These are phyloP conservation scores for Stictonetta naevosa DNA, from an alignment of 2,113 vertebrate genomes.

Conservation along the genomic window DNA sequence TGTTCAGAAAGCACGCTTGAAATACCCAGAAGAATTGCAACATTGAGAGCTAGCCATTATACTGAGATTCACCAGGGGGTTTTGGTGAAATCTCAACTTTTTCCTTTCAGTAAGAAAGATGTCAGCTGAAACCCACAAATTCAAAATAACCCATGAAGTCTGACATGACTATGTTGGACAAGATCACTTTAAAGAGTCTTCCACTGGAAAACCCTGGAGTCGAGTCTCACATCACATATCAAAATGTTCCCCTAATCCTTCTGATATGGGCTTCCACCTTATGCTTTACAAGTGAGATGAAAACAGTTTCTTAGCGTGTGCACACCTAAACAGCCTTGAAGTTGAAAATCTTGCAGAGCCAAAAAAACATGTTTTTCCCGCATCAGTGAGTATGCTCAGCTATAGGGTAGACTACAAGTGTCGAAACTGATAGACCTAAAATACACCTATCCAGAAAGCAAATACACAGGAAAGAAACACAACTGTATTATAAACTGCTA, in stretches of 20 bases:
- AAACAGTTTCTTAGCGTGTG: background rate
- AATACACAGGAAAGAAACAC: background rate
- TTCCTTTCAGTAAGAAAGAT: background rate
- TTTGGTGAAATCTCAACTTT: background rate
- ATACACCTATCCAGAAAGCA: background rate
- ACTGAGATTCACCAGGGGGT: background rate
- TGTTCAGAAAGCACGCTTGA: background rate
- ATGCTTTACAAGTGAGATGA: background rate
- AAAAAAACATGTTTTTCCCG: background rate
- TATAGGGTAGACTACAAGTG: background rate
- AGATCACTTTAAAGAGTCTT: background rate
- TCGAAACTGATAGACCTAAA: background rate
- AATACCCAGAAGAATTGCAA: background rate
- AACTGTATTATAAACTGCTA: background rate
- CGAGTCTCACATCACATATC: background rate
- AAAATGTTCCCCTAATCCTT: background rate
- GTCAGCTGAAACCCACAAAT: background rate
- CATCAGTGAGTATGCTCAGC: background rate
- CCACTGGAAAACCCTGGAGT: background rate
- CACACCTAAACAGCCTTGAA: background rate
- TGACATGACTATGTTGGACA: background rate
- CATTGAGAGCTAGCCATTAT: background rate
- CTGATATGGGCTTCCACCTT: background rate
- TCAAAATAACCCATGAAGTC: background rate
- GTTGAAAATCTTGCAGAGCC: background rate